A percentile compares a stretch with the other conserved stretches of the same genome.
phyloP scores from a whole-genome alignment of 2,113 vertebrate species.

The Pedetes capensis region DNA sequence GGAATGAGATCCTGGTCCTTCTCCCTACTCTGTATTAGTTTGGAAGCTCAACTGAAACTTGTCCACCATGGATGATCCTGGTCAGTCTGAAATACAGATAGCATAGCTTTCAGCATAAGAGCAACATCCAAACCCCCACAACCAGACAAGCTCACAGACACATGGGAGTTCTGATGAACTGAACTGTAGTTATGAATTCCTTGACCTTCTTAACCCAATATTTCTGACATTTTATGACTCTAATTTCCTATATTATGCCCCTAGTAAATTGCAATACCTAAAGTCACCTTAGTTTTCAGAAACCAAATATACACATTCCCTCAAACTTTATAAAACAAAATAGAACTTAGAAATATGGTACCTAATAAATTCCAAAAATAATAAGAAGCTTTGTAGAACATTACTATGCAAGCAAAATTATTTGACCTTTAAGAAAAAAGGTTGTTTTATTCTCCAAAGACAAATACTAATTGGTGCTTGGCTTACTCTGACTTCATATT shows the following conservation, averaged over 20 bases:
- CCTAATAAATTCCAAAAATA: conserved; percentile 63
- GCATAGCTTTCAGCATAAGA: too few relatives aligned
- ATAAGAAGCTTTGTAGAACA: conserved; percentile 55
- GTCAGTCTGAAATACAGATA: too few relatives aligned
- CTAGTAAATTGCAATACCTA: conserved; percentile 13
- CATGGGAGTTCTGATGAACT: not conserved
- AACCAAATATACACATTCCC: conserved; percentile 35
- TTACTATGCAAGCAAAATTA: conserved; percentile 31
- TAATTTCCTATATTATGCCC: not conserved
- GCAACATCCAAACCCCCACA: too few relatives aligned
- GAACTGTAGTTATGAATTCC: not conserved
- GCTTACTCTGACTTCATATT: not conserved
- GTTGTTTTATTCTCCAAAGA: conserved; percentile 28
- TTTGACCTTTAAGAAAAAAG: conserved; percentile 51
- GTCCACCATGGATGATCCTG: too few relatives aligned
- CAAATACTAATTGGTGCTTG: conserved; percentile 56
- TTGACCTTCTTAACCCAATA: not conserved
- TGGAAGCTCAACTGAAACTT: too few relatives aligned
- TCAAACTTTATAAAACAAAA: conserved; percentile 50
- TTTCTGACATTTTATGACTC: conserved; percentile 49
- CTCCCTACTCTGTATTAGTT: too few relatives aligned
- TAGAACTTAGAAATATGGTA: conserved; percentile 51
- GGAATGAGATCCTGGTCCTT: too few relatives aligned
- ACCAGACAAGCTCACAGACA: too few relatives aligned
- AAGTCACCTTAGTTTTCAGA: conserved; percentile 9